Base-by-base conservation (phyloP, 2,888 invertebrate genomes). In the Lasioglossum marginatum region DNA sequence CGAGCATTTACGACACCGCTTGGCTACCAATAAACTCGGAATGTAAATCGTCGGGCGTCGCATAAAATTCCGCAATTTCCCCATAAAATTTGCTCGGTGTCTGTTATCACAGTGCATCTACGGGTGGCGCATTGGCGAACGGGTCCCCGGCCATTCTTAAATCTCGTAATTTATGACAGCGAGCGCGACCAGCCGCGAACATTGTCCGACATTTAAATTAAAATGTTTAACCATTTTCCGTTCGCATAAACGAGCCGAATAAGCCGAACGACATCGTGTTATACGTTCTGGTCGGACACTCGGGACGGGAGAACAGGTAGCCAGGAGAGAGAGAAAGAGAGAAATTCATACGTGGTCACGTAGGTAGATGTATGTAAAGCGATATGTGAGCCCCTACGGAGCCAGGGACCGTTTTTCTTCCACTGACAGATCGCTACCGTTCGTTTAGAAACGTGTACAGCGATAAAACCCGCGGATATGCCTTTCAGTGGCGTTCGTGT, bases 341-440 rank as follows among this genome's bases (percentile, higher is more conserved):
- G 83, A 87, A 83, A 87, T 83, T 87, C 83, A 82, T 83, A 82
- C 72, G 73, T 76, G 71, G 71, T 72, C 77, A 82, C 75, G 79
- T 80, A 87, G 79, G 87, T 87, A 87, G 81, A 85, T 82, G 78
- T 82, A 83, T 85, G 81, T 75, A 82, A 81, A 74, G 60, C 82
- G 82, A 85, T 77, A 89, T 52, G 81, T 74, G 79, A 52, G 75
- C 80, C 37, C 80, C 83, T 82, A 75, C 80, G 77, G 82, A 34
- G 37, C 68, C 63, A 79, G 80, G 82, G 78, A 82, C 89, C 81
- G 86, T 92, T 91, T 92, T 92, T 90, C 90, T 90, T 88, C 89
- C 34, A 83, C 89, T 89, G 92, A 90, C 92, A 91, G 92, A 91
- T 92, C 89, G 92, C 92, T 92, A 92, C 92, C 91, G 92, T 91